Evolutionary conservation across 2,797 vertebrate genomes (phyloP).

Genomic region (Euphonia xanthogaster): DNA sequence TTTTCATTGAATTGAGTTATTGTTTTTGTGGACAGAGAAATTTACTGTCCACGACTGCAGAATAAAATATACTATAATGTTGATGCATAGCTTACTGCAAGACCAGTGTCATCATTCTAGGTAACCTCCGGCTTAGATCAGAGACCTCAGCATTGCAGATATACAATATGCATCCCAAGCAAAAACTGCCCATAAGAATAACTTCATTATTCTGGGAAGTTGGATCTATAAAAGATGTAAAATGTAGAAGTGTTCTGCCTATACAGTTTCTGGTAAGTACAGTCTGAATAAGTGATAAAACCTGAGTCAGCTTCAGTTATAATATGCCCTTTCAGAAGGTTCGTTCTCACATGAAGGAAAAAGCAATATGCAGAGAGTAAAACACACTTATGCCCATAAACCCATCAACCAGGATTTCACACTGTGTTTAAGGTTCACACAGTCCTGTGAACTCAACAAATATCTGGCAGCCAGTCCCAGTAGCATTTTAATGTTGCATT

Average conservation of each 20-base stretch:
- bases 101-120: constrained; percentile 63
- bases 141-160: constrained; percentile 68
- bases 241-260: constrained; percentile 66
- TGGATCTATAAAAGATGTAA: constrained; percentile 77
- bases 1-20: constrained; percentile 63
- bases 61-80: constrained; percentile 62
- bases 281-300: constrained; percentile 67
- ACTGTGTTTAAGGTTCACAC: neutral
- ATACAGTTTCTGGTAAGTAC: constrained; percentile 75
- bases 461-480: neutral
- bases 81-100: constrained; percentile 55
- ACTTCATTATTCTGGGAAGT: constrained; percentile 80
- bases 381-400: neutral
- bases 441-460: neutral
- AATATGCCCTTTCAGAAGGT: constrained; percentile 29
- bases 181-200: constrained; percentile 72
- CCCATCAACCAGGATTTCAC: neutral
- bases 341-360: constrained; percentile 39
- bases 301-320: constrained; percentile 61
- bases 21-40: constrained; percentile 59
- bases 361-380: neutral
- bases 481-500: neutral
- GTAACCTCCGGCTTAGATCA: constrained; percentile 66
- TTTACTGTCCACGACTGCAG: constrained; percentile 46
- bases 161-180: constrained; percentile 72